Evolutionary conservation across 2,113 vertebrate species (phyloP), one percentile per base, ranked within the genome.

Genomic region (Casuarius casuarius): DNA sequence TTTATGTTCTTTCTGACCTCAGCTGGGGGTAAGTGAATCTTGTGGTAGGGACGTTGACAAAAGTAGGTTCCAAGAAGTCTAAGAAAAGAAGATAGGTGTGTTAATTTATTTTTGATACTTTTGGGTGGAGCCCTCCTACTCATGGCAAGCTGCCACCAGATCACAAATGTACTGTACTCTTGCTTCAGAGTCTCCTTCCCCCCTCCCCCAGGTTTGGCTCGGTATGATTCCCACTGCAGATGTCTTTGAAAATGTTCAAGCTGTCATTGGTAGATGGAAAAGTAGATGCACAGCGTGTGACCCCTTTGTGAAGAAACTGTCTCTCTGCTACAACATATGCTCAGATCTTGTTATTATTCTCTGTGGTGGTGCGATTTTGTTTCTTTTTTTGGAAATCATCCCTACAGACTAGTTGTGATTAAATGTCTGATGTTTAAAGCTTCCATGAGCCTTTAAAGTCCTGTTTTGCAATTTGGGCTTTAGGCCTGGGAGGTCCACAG

Each of bases 401-500:
- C 91, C 90, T 89, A 91, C 95, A 94, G 84, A 86, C 94, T 84
- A 80, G 10, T 78, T 84, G 61, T 72, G 83, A 97, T 93, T 94
- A 88, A 81, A 88, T 95, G 79, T 80, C 63, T 93, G 84, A 87
- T 97, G 92, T 96, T 97, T 97, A 95, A 96, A 95, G 91, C 91
- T 97, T 95, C 85, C 52, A 90, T 91, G 91, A 97, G 93, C 92
- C 94, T 97, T 97, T 97, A 95, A 97, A 96, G 63, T 94, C 84
- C 94, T 94, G 71, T 95, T 90, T 91, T 88, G 91, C 83, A 93
- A 94, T 95, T 96, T 90, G 82, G 88, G 88, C 90, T 89, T 95
- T 87, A 93, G 91, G 84, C 68, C 72, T 95, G 87, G 74, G 83
- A 82, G 85, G 87, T 97, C 91, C 75, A 59, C 90, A 88, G 88